A percentile compares a stretch with the other conserved stretches of the same genome.
phyloP scores from a whole-genome alignment of 1,140 invertebrate species.

The Ylistrum balloti region DNA sequence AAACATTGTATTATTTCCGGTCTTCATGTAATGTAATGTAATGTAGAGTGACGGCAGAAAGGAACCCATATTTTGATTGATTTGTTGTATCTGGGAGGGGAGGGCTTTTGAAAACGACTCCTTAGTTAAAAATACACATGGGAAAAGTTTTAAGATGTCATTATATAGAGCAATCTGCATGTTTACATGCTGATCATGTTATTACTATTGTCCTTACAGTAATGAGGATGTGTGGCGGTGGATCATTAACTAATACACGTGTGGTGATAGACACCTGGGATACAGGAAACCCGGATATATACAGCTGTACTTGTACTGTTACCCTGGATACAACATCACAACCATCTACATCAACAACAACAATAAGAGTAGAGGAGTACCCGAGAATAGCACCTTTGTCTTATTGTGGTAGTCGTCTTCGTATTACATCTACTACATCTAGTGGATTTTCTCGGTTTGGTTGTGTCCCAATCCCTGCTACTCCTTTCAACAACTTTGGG shows the following conservation, averaged over 20 bases:
- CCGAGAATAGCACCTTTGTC: background rate
- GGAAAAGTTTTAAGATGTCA: too few relatives aligned
- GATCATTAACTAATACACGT: background rate
- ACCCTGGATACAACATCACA: background rate
- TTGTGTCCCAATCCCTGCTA: background rate
- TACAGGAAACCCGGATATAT: background rate
- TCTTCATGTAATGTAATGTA: too few relatives aligned
- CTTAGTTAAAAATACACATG: too few relatives aligned
- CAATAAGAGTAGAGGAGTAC: background rate
- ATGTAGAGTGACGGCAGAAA: too few relatives aligned
- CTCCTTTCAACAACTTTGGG: background rate
- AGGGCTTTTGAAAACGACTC: too few relatives aligned
- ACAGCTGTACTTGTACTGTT: conserved; percentile 3
- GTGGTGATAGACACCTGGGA: conserved; percentile 7
- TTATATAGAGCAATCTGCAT: too few relatives aligned
- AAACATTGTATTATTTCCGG: too few relatives aligned
- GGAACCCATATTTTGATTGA: too few relatives aligned
- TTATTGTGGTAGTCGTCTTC: background rate
- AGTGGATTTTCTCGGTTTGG: background rate
- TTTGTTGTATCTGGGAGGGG: too few relatives aligned
- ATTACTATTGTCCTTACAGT: background rate
- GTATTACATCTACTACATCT: background rate
- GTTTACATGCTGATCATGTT: too few relatives aligned
- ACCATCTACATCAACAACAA: background rate
- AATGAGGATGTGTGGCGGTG: background rate